Evolutionary conservation across 2,888 invertebrate genomes (phyloP).

Genomic region (Drosophila tripunctata): DNA sequence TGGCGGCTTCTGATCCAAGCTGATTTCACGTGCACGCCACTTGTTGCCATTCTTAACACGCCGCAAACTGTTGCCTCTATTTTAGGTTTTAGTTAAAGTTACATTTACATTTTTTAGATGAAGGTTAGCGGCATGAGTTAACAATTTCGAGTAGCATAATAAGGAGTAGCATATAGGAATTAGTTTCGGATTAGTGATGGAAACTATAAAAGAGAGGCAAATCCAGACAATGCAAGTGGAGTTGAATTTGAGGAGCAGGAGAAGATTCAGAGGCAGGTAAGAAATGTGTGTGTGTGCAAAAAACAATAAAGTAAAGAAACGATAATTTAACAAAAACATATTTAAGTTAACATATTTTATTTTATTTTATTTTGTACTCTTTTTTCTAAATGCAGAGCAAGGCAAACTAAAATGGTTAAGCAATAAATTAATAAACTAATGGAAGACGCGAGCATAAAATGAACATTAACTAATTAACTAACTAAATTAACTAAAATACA

Average conservation of each 20-base stretch:
- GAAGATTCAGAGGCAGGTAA: not conserved
- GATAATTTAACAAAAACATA: slow-evolving; percentile 29
- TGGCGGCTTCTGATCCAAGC: slow-evolving; percentile 84
- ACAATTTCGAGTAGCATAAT: slow-evolving; percentile 55
- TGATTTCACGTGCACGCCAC: slow-evolving; percentile 87
- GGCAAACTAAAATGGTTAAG: slow-evolving; percentile 40
- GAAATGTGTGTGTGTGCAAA: slow-evolving; percentile 28
- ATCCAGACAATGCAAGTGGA: slow-evolving; percentile 20
- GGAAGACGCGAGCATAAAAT: slow-evolving; percentile 27
- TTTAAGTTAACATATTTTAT: too few species aligned
- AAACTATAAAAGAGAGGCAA: slow-evolving; percentile 30
- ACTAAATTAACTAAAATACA: slow-evolving; percentile 15
- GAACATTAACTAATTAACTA: slow-evolving; percentile 26
- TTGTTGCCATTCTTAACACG: slow-evolving; percentile 87
- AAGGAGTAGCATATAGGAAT: slow-evolving; percentile 31
- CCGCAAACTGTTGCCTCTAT: slow-evolving; percentile 86
- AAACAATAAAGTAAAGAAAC: slow-evolving; percentile 47
- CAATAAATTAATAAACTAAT: slow-evolving; percentile 50
- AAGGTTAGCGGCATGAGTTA: slow-evolving; percentile 64
- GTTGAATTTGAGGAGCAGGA: too few species aligned
- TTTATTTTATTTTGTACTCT: slow-evolving; percentile 18
- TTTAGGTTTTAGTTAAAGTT: slow-evolving; percentile 4
- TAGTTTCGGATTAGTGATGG: slow-evolving; percentile 49
- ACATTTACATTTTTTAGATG: slow-evolving; percentile 40
- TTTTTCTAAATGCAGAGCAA: slow-evolving; percentile 21